Base-by-base conservation (phyloP, 1,140 invertebrate species). In the Archivesica marissinica region DNA sequence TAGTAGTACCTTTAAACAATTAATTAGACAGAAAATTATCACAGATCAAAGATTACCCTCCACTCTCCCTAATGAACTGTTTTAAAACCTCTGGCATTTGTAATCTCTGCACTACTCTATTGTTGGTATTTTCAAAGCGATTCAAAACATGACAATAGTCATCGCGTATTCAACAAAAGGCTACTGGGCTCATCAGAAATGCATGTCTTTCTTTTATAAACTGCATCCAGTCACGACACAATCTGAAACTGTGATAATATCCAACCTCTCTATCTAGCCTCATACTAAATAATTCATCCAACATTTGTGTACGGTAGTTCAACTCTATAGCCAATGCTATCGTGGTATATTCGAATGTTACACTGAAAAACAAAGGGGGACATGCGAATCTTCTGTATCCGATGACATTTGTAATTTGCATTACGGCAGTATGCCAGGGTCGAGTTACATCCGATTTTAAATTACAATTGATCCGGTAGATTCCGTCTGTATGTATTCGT, bases 11-110 rank as follows among this genome's bases (percentile, higher is more conserved):
- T n/a, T n/a, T n/a, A n/a, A n/a, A n/a, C 59, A 64, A 64, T 64
- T 64, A 64, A 64, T 64, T 64, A 25, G 59, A 17, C 30, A 35
- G 59, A 17, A 59, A 11, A 52, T 52, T 4, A 52, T 52, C 4
- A 52, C 33, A 64, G 59, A 64, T 64, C 59, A 64, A 64, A 64
- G 59, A 64, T 64, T n/a, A 35, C 33, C n/a, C n/a, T n/a, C n/a
- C n/a, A 35, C 38, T 64, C 38, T 64, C 59, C 59, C 59, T 17
- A 9, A 64, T 64, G 59, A 64, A 35, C 30, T 17, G 33, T 64
- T 64, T 64, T 64, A 17, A 35, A 64, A 72, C 20, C 6, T 47
- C 68, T 72, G 68, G 68, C 68, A 72, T 72, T 72, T 72, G 68
- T 52, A 20, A n/a, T n/a, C n/a, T n/a, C n/a, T 35, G n/a, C 59